Evolutionary conservation across 2,797 vertebrate genomes (phyloP), one percentile per base, ranked within the genome.

Genomic region (Hipposideros larvatus): DNA sequence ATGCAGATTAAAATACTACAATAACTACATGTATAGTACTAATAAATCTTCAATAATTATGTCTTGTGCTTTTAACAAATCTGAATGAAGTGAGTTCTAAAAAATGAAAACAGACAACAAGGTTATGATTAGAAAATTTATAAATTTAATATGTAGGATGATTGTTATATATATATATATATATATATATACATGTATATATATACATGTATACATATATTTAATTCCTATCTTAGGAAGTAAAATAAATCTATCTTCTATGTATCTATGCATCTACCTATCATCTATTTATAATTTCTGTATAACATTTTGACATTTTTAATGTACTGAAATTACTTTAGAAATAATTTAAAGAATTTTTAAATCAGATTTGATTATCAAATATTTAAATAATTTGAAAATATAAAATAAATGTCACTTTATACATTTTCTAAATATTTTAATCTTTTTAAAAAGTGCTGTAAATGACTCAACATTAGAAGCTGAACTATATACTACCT

Each of bases 1-100:
- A 86, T 55, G 5, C 18, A 1, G 86, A 68, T 97, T 94, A 95
- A 96, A 96, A 87, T 37, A 61, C 59, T 84, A 73, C 34, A 71
- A 80, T 65, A 87, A 48, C 4, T 85, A 46, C 80, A 84, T 46
- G 0, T 95, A 15, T 85, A 94, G 75, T 66, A 57, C 34, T 53
- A 93, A 70, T 55, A 79, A 48, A 61, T 73, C 63, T 91, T 88
- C 28, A 94, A 65, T 73, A 96, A 87, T 53, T 5, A 53, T 43
- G 15, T 24, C n/a, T 74, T 87, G 0, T 41, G 1, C n/a, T 14
- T 82, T 78, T 68, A 90, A 85, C 0, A 90, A 91, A 79, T 93
- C 24, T 63, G 51, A 4, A 1, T 88, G 15, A 74, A 92, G 26
- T 9, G 83, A 37, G 2, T 1, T 48, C 79, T 78, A 37, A 14